Evolutionary conservation across 1,140 invertebrate genomes (phyloP).

Genomic region (Pseudoatta argentina): DNA sequence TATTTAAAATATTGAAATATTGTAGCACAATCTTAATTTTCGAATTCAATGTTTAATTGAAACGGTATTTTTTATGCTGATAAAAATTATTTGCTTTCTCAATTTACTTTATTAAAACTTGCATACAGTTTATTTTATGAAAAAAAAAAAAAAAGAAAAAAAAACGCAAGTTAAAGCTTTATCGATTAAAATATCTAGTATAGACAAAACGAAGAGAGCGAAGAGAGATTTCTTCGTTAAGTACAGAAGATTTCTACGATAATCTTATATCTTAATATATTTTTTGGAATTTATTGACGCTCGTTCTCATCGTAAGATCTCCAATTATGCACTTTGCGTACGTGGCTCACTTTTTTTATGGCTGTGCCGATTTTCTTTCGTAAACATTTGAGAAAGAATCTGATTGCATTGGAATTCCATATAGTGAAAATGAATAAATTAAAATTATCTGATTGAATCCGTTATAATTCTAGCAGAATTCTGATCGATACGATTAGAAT

Average conservation of each 20-base stretch:
- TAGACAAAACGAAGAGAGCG: neutral
- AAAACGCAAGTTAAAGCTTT: neutral
- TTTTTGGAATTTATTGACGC: neutral
- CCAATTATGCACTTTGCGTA: neutral
- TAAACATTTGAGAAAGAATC: too few relatives aligned
- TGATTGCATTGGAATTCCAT: too few relatives aligned
- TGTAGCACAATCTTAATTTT: neutral
- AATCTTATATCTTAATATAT: slow-evolving; percentile 4
- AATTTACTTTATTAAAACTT: slow-evolving; percentile 10
- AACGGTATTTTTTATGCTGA: neutral
- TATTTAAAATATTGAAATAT: neutral
- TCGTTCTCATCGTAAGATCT: neutral
- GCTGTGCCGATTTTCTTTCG: too few relatives aligned
- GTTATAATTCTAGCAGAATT: too few relatives aligned
- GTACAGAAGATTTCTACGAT: neutral
- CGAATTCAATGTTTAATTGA: neutral
- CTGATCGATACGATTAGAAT: too few relatives aligned
- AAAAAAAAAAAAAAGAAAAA: neutral
- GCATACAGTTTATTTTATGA: neutral
- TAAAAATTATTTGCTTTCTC: neutral
- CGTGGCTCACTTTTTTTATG: neutral
- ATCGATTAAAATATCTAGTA: neutral
- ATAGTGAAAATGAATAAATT: too few relatives aligned
- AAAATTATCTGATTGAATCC: too few relatives aligned
- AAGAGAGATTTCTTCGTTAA: neutral